phyloP scores from a whole-genome alignment of 2,888 invertebrate species.

The Tenthredo amoena region DNA sequence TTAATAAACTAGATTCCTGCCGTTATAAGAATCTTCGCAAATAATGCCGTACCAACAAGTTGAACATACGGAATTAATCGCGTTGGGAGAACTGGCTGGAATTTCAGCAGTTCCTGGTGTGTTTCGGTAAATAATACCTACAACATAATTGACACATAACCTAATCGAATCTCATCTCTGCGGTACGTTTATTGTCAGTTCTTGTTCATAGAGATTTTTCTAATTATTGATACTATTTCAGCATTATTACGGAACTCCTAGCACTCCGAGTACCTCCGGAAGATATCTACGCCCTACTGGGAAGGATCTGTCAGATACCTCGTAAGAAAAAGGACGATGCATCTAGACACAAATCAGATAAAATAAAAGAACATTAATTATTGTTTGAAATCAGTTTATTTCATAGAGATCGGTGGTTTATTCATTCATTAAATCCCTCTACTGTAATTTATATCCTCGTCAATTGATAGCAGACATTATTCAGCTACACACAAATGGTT shows the following conservation, averaged over 20 bases:
- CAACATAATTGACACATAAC: constrained; percentile 7
- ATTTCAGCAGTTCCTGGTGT: constrained; percentile 67
- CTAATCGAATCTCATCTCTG: constrained; percentile 3
- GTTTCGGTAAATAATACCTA: constrained; percentile 62
- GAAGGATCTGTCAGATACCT: constrained; percentile 63
- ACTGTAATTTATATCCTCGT: not conserved
- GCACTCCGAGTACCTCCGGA: constrained; percentile 71
- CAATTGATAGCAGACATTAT: not conserved
- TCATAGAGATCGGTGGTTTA: too few species aligned
- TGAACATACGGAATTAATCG: constrained; percentile 67
- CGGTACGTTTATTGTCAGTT: not conserved
- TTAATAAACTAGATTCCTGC: not conserved
- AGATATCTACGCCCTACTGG: constrained; percentile 70
- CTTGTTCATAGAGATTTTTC: not conserved
- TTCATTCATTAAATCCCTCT: not conserved
- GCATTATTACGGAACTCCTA: constrained; percentile 69
- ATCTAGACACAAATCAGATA: not conserved
- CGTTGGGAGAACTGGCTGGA: constrained; percentile 70
- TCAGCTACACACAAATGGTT: not conserved
- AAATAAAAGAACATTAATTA: constrained; percentile 25
- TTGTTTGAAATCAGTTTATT: constrained; percentile 68
- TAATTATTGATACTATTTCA: constrained; percentile 56
- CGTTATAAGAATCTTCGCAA: not conserved
- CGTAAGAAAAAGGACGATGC: constrained; percentile 45
- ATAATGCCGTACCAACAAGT: constrained; percentile 66